Percentiles rank a stretch among this genome's conserved stretches.
These are phyloP conservation scores for Heliconius erato DNA, from an alignment of 2,888 invertebrate genomes.

Conservation along the genomic window DNA sequence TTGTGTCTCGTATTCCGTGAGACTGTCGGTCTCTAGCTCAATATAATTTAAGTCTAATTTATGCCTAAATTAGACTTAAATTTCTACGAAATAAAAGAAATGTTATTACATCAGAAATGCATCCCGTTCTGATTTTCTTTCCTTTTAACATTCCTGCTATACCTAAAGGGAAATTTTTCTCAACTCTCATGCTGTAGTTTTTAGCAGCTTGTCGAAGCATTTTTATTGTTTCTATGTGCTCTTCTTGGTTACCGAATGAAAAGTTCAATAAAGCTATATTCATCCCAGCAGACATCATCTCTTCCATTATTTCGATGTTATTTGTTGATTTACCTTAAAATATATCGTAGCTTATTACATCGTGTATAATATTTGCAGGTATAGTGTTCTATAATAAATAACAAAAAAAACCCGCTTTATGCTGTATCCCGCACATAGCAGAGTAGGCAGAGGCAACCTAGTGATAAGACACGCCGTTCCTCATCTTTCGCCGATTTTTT, in stretches of 20 bases:
- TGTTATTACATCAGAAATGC: conserved; percentile 89
- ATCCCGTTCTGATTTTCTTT: conserved; percentile 95
- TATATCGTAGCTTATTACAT: conserved; percentile 6
- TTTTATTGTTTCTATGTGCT: conserved; percentile 76
- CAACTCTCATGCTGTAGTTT: conserved; percentile 87
- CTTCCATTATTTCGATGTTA: conserved; percentile 72
- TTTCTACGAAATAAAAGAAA: neutral
- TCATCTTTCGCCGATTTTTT: too few species aligned
- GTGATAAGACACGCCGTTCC: too few species aligned
- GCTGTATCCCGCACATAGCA: too few species aligned
- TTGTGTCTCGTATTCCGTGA: neutral
- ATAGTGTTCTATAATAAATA: neutral
- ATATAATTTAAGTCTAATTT: too few species aligned
- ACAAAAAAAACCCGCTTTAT: too few species aligned
- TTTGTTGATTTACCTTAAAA: conserved; percentile 69
- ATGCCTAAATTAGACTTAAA: too few species aligned
- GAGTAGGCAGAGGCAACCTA: too few species aligned
- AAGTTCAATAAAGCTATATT: conserved; percentile 81
- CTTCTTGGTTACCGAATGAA: conserved; percentile 71
- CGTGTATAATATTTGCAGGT: neutral
- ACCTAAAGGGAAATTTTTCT: conserved; percentile 89
- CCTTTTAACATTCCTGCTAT: conserved; percentile 95
- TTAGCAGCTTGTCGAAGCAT: conserved; percentile 77
- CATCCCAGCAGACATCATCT: conserved; percentile 84
- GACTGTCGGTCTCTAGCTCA: neutral